Evolutionary conservation across 2,113 vertebrate genomes (phyloP).

Genomic region (Neogobius melanostomus): DNA sequence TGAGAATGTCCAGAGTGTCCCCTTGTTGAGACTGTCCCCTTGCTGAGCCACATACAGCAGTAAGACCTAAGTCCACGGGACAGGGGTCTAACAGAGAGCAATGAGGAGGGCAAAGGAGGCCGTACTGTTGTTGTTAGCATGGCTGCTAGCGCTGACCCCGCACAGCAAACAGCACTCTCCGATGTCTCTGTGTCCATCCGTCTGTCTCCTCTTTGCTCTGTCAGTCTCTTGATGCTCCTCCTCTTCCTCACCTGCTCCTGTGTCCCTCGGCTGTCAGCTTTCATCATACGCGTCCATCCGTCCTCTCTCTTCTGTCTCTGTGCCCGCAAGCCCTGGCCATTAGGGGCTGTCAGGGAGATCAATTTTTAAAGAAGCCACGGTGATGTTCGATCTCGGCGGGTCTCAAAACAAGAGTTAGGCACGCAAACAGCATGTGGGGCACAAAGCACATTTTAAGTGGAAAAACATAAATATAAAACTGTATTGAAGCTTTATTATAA

Average conservation of each 20-base stretch:
- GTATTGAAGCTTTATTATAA: background rate
- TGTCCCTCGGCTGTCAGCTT: background rate
- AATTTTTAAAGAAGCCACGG: constrained; percentile 55
- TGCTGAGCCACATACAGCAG: constrained; percentile 6
- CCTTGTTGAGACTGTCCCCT: background rate
- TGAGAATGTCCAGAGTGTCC: too few species aligned
- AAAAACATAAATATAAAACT: background rate
- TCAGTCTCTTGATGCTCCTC: constrained; percentile 1
- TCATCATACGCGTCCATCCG: constrained; percentile 8
- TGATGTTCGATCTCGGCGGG: constrained; percentile 21
- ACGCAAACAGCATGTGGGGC: constrained; percentile 31
- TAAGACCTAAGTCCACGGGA: constrained; percentile 19
- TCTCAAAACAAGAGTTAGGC: constrained; percentile 11
- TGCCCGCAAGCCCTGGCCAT: constrained; percentile 46
- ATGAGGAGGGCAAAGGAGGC: constrained; percentile 8
- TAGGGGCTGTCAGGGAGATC: constrained; percentile 51
- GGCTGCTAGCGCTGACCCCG: constrained; percentile 34
- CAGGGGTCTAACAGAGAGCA: background rate
- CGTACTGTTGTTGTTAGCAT: constrained; percentile 23
- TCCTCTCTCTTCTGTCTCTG: constrained; percentile 28
- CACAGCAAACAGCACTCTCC: constrained; percentile 13
- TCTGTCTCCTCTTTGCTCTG: constrained; percentile 1
- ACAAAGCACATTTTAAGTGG: constrained; percentile 8
- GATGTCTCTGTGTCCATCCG: constrained; percentile 13
- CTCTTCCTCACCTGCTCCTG: background rate